phyloP scores from a whole-genome alignment of 1,140 invertebrate species.

The Holcopasites calliopsidis region DNA sequence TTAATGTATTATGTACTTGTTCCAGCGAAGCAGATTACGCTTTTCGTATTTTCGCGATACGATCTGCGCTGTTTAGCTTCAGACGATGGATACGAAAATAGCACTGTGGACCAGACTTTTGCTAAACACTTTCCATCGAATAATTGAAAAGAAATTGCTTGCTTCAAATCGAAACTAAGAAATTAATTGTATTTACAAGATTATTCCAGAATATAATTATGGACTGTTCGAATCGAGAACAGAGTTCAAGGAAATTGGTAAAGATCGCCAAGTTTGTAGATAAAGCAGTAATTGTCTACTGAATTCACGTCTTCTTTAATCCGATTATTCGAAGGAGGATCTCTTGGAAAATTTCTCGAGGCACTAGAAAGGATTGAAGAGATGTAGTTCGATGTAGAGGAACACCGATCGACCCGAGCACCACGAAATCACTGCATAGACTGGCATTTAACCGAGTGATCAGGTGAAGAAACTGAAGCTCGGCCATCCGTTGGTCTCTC shows the following conservation, averaged over 20 bases:
- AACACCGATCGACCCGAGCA: neutral
- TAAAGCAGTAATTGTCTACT: no score
- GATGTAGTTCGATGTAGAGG: neutral
- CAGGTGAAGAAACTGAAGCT: neutral
- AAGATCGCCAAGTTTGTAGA: neutral
- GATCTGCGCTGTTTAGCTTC: neutral
- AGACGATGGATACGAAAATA: neutral
- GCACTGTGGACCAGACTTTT: neutral
- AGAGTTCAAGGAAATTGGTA: neutral
- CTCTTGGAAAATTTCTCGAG: neutral
- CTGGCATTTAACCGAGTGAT: slow-evolving; percentile 28
- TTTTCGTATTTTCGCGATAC: neutral
- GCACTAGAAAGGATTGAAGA: no score
- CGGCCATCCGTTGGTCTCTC: slow-evolving; percentile 69
- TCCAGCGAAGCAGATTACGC: no score
- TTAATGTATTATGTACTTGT: neutral
- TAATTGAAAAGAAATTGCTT: no score
- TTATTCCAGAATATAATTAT: neutral
- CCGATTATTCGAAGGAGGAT: neutral
- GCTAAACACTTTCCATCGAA: no score
- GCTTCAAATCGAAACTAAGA: no score
- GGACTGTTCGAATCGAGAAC: neutral
- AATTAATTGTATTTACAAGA: neutral
- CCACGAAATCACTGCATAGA: slow-evolving; percentile 50
- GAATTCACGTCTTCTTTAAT: neutral